phyloP scores from a whole-genome alignment of 1,140 invertebrate genomes.

The Drosophila ercepeae region DNA sequence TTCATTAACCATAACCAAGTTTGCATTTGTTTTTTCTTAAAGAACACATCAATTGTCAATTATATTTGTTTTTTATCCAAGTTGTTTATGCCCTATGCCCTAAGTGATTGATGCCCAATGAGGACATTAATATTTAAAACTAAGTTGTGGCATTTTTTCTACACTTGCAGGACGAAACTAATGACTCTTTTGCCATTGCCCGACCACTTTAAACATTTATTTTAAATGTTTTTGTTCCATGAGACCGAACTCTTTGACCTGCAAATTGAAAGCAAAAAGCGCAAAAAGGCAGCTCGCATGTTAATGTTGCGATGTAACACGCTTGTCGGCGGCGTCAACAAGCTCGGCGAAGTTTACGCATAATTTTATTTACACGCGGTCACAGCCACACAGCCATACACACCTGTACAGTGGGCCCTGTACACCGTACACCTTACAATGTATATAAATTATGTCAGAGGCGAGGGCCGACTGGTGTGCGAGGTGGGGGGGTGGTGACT shows the following conservation, averaged over 20 bases:
- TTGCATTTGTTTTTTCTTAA: neutral
- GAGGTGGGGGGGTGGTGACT: constrained; percentile 8
- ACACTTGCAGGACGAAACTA: constrained; percentile 17
- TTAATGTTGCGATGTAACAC: constrained; percentile 51
- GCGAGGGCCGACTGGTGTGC: neutral
- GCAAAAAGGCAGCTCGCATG: constrained; percentile 39
- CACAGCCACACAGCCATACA: constrained; percentile 39
- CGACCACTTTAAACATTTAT: constrained; percentile 31
- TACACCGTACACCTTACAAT: constrained; percentile 7
- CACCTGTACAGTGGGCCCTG: neutral
- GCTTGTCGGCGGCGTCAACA: constrained; percentile 60
- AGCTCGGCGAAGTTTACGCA: constrained; percentile 58
- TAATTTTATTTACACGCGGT: constrained; percentile 58
- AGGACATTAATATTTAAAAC: constrained; percentile 22
- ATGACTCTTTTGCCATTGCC: constrained; percentile 22
- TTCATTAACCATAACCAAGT: neutral
- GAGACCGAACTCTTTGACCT: constrained; percentile 12
- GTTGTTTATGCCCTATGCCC: neutral
- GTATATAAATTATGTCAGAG: constrained; percentile 55
- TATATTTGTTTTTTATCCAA: constrained; percentile 13
- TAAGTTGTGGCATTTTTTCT: constrained; percentile 13
- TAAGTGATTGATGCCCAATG: constrained; percentile 34
- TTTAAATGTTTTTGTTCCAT: constrained; percentile 26
- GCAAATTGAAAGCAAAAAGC: constrained; percentile 45
- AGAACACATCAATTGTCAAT: neutral